Percentiles rank a stretch among this genome's conserved stretches.
Evolutionary conservation across 2,797 vertebrate genomes (phyloP).

Genomic region (Menidia menidia): DNA sequence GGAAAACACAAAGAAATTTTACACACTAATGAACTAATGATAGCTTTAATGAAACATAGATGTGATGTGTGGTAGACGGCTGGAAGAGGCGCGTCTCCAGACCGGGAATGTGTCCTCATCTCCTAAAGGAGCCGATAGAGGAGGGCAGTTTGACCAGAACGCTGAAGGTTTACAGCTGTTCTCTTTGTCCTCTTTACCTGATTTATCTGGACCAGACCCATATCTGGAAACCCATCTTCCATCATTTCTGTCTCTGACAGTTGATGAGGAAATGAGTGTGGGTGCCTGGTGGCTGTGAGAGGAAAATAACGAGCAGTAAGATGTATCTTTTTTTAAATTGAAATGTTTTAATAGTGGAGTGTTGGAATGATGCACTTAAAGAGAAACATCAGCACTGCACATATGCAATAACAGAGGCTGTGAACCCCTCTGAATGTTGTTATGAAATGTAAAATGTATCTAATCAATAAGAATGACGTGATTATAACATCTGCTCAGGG

Average conservation of each 20-base stretch:
- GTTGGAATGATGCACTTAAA: neutral
- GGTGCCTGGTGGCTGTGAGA: constrained; percentile 1
- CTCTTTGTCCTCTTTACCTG: neutral
- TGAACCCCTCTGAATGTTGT: constrained; percentile 8
- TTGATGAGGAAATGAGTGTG: constrained; percentile 6
- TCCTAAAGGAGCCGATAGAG: neutral
- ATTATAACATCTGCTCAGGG: neutral
- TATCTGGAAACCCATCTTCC: neutral
- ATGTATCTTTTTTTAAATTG: too few species aligned
- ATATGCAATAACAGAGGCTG: constrained; percentile 8
- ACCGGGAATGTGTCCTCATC: neutral
- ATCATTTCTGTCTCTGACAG: constrained; percentile 3
- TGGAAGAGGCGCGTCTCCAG: neutral
- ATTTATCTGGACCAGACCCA: constrained; percentile 14
- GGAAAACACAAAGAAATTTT: too few species aligned
- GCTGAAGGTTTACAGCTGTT: constrained; percentile 4
- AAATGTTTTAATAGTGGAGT: neutral
- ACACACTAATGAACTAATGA: too few species aligned
- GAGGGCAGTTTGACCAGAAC: neutral
- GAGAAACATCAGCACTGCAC: constrained; percentile 4
- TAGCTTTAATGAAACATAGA: too few species aligned
- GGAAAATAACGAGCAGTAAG: too few species aligned
- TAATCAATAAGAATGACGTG: constrained; percentile 52
- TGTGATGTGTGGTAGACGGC: neutral
- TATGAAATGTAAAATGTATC: constrained; percentile 33